A percentile compares a stretch with the other conserved stretches of the same genome.
Conservation (phyloP, 2,113 vertebrate genomes). For the Neopipo cinnamomea region DNA sequence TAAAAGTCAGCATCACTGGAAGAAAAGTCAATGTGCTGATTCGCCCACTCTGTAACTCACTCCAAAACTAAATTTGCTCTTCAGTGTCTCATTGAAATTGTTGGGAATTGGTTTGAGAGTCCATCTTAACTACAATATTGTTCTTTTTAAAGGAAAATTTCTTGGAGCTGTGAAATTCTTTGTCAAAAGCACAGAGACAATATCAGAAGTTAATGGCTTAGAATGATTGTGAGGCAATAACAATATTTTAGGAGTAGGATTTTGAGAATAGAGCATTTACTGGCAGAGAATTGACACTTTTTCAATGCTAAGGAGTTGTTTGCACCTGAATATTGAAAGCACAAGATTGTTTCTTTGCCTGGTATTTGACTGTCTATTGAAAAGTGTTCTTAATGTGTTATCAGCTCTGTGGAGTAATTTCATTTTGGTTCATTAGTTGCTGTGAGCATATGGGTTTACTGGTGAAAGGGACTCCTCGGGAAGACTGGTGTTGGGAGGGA, state of each 20-base stretch:
- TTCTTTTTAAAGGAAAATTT: not conserved
- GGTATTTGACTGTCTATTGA: not conserved
- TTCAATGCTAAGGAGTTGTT: not conserved
- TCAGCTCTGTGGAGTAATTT: not conserved
- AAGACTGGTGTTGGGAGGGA: not conserved
- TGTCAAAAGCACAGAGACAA: not conserved
- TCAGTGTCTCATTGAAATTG: not conserved
- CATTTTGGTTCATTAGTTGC: not conserved
- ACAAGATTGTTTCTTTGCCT: not conserved
- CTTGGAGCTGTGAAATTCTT: not conserved
- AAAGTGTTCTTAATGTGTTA: not conserved
- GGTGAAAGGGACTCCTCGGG: not conserved
- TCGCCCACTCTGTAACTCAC: not conserved
- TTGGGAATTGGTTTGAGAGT: not conserved
- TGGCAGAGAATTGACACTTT: not conserved
- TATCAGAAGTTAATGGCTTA: not conserved
- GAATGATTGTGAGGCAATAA: not conserved
- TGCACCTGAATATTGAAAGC: not conserved
- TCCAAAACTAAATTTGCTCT: not conserved
- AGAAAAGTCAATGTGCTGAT: not conserved
- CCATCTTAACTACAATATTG: not conserved
- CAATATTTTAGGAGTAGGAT: not conserved
- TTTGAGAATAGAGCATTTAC: not conserved
- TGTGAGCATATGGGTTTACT: not conserved
- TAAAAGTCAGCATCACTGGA: not conserved